Base-by-base conservation (phyloP, 1,140 invertebrate genomes). In the Adelges cooleyi region DNA sequence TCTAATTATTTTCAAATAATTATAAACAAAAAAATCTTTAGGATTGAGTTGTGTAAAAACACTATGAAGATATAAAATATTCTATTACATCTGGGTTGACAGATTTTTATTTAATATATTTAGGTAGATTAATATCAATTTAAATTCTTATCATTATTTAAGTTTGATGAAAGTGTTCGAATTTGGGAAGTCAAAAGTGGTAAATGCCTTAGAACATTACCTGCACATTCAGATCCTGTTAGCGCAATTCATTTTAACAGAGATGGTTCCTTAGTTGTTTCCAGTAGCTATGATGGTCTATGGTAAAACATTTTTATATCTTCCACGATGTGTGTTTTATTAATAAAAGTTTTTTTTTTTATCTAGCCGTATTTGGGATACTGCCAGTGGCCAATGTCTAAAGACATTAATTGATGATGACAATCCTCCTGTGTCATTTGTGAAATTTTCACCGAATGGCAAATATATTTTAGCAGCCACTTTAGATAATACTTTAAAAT, bases 371-470 rank as follows among this genome's bases (percentile, higher is more conserved):
- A 98, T 99, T 73, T 99, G 97, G 97, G 96, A 99, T 74, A 98
- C 96, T 67, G 91, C 93, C 25, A 97, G 94, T 36, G 97, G 97
- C 2, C 97, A 99, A 76, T 99, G 96, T 79, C 80, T 99, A 69
- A 99, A 99, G 80, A 99, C 97, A 2, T 77, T 97, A 15, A 88
- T 90, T 67, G 90, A 90, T 78, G 92, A 97, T 75, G 95, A 98
- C 73, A 99, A 99, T 79, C 95, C 95, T 13, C 96, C 97, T 15
- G 96, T 99, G 18, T 99, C 96, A 9, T 99, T 98, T 82, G 97
- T 99, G 0, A 99, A 99, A 76, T 99, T 99, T 78, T 99, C 96
- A 44, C 97, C 97, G 0, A 99, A 99, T 77, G 96, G 96, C 69
- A 99, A 99, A 79, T 99, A 99, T 72, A 98, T 99, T 67, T 77